Evolutionary conservation across 2,113 vertebrate genomes (phyloP), one percentile per base, ranked within the genome.

Genomic region (Galbula dea): DNA sequence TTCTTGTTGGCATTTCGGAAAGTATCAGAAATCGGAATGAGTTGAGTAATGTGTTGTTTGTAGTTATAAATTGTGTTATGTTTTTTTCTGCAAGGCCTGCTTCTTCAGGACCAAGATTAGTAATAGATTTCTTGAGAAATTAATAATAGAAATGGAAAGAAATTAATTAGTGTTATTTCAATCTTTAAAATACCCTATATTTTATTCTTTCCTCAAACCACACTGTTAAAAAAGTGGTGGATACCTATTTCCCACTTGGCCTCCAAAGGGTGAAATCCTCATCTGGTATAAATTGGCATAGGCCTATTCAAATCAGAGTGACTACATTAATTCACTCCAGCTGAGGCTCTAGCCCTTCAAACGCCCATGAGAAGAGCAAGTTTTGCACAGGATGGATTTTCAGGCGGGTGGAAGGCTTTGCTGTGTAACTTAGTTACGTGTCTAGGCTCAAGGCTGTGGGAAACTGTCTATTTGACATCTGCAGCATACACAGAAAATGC

Each of bases 251-350:
- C 63, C 76, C 91, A 59, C 79, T 95, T 80, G 85, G 89, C 75
- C 32, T 91, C 88, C 74, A 88, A 89, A 93, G 86, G 82, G 84
- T 87, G 43, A 91, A 92, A 90, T 92, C 46, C 34, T 93, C 91
- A 91, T 94, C 83, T 96, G 83, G 62, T 90, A 93, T 90, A 89
- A 90, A 94, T 83, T 89, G 94, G 59, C 15, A 1, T 39, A 86
- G 67, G 43, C 85, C 43, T 94, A 80, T 95, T 95, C 94, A 94
- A 91, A 95, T 94, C 48, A 77, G 55, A 86, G n/a, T 0, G 3
- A 85, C 39, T 52, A 51, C 16, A 89, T 94, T 94, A 92, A 96
- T 93, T 94, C 63, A 52, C 55, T 89, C 84, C 84, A 96, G 91
- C 75, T 87, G 94, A 94, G 78, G 41, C 75, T 94, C 46, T 46